Evolutionary conservation across 2,888 invertebrate genomes (phyloP), one percentile per base, ranked within the genome.

Genomic region (Magallana nippona): DNA sequence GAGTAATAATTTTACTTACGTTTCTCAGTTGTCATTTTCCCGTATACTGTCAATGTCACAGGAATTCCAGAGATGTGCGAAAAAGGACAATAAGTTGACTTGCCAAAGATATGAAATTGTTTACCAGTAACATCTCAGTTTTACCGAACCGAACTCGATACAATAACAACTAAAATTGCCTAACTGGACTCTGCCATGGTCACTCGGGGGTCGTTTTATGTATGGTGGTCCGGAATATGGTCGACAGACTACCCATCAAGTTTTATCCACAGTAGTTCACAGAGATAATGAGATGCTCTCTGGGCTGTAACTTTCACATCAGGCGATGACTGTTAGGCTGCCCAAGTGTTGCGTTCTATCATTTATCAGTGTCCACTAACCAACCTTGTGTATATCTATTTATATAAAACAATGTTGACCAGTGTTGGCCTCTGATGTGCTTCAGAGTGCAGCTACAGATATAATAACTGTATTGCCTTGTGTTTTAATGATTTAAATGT

Each of bases 181-280:
- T 63, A 63, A 63, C 27, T 27, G 19, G 22, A 22, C 15, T 71
- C 71, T 22, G 27, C 22, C 71, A 27, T 27, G 27, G 71, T 71
- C 71, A 71, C 71, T 27, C 27, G 22, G 71, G 71, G 71, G 15
- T 71, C 22, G 13, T 71, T 71, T 22, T 71, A 27, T 22, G 27
- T 15, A 71, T 5, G 32, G 71, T 27, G 71, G 32, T 32, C 27
- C 22, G 19, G 71, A 19, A 27, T 2, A 10, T 22, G n/a, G 32
- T 27, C 15, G 71, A 27, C 71, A 32, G 27, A 13, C 22, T 71
- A 71, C 71, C 71, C 71, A 71, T 71, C 27, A 71, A 71, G 71
- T 71, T 27, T 15, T 71, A 71, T 71, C 71, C 22, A 13, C 27
- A 13, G 71, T 71, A 32, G 71, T 22, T 32, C 22, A 15, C 15